A percentile compares a stretch with the other conserved stretches of the same genome.
Evolutionary conservation across 2,888 invertebrate species (phyloP).

Genomic region (Hypomecis punctinalis): DNA sequence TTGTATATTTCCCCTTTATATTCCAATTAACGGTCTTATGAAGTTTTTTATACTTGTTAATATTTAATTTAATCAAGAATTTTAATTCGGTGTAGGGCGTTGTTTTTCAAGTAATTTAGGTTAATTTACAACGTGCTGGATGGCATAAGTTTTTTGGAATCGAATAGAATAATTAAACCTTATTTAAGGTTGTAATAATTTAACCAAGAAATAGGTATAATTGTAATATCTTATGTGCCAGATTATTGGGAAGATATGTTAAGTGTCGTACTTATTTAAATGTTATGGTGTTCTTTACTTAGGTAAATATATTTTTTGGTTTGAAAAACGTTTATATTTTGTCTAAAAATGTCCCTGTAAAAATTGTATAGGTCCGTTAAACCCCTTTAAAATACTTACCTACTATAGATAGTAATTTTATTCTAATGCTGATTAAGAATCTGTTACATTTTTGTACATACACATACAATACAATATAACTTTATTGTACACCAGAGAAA

Average conservation of each 20-base stretch:
- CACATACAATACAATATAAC: too few relatives aligned
- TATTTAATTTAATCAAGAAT: conserved; percentile 46
- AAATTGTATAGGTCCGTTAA: too few relatives aligned
- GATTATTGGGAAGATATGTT: neutral
- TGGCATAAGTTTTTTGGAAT: conserved; percentile 22
- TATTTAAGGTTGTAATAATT: conserved; percentile 12
- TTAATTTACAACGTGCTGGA: conserved; percentile 25
- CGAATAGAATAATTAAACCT: conserved; percentile 11
- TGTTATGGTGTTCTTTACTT: too few relatives aligned
- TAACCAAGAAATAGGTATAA: neutral
- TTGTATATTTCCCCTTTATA: conserved; percentile 41
- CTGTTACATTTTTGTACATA: too few relatives aligned
- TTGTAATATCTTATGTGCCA: too few relatives aligned
- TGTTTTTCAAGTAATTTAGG: conserved; percentile 33
- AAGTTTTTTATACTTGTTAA: conserved; percentile 33
- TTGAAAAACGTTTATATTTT: too few relatives aligned
- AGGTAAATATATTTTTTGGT: too few relatives aligned
- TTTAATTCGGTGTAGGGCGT: conserved; percentile 33
- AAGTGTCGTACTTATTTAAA: neutral
- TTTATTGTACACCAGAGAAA: too few relatives aligned
- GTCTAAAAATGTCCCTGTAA: too few relatives aligned
- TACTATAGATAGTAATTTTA: too few relatives aligned
- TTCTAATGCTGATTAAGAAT: too few relatives aligned
- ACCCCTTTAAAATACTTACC: too few relatives aligned
- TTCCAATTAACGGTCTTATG: conserved; percentile 49